A percentile compares a stretch with the other conserved stretches of the same genome.
Evolutionary conservation across 2,888 invertebrate genomes (phyloP).

Genomic region (Torymus aiolomorphi): DNA sequence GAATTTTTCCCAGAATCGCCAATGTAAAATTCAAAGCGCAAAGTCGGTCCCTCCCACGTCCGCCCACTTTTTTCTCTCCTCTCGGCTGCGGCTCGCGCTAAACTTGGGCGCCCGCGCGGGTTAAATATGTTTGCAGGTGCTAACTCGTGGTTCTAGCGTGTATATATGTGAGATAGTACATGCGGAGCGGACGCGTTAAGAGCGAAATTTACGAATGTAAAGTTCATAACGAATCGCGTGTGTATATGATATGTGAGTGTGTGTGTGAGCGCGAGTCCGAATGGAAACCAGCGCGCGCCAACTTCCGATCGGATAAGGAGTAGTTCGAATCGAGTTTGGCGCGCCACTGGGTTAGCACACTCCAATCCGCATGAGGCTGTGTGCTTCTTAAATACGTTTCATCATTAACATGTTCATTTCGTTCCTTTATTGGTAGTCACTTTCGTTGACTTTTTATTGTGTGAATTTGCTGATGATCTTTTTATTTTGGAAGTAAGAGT

Average conservation of each 20-base stretch:
- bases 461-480: too few species aligned
- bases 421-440: conserved; percentile 26
- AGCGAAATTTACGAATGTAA: conserved; percentile 25
- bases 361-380: not conserved
- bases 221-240: conserved; percentile 22
- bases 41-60: not conserved
- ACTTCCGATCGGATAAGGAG: conserved; percentile 28
- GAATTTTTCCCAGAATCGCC: conserved; percentile 32
- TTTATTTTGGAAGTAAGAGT: too few species aligned
- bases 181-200: not conserved
- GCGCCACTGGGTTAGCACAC: conserved; percentile 6
- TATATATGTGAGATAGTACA: too few species aligned
- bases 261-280: too few species aligned
- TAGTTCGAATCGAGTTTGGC: conserved; percentile 49
- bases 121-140: too few species aligned
- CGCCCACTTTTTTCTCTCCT: not conserved
- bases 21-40: conserved; percentile 32
- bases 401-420: conserved; percentile 42
- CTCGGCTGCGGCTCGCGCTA: too few species aligned
- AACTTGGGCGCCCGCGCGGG: too few species aligned
- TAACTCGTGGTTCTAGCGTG: too few species aligned
- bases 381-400: conserved; percentile 20
- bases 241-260: not conserved
- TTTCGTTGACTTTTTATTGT: conserved; percentile 45
- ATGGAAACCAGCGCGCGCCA: not conserved